Evolutionary conservation across 2,797 vertebrate species (phyloP), one percentile per base, ranked within the genome.

Genomic region (Dromococcyx pavoninus): DNA sequence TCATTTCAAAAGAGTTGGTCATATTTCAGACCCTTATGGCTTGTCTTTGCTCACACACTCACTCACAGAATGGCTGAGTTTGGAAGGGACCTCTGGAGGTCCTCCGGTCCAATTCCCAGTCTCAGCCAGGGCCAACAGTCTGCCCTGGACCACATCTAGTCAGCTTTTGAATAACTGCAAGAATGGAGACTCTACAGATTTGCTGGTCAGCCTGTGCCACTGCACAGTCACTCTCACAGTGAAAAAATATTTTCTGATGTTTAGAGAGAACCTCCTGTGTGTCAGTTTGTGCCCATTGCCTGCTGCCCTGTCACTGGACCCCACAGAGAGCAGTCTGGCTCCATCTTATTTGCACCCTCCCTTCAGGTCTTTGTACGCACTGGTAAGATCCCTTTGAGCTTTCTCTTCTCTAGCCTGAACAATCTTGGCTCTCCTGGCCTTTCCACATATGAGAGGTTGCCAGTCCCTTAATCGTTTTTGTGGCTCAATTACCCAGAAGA

Each of bases 61-160:
- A 11, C 51, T 76, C 35, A 11, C 23, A 60, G 54, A 56, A 32
- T 32, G 7, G 3, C 41, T 61, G 44, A 44, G 35, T 11, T 24
- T 73, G 41, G 27, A 61, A 60, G 44, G 35, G 50, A 22, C 17
- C 19, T 51, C 30, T 58, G 44, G 19, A 70, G 25, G n/a, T 60
- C 2, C 0, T 23, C 35, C 33, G 9, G 21, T 73, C 8, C 56
- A 65, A 1, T 18, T 4, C 2, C 10, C 4, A 5, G 5, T 28
- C 44, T 56, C 23, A 44, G 74, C n/a, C 35, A 60, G 30, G n/a
- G n/a, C 44, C 58, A 50, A 19, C 32, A 72, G 30, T 50, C 44
- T 86, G 30, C 58, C 22, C 14, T 22, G 22, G 39, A 30, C 30
- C 9, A 1, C 27, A 35, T 23, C 18, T 27, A n/a, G 39, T 44